phyloP scores from a whole-genome alignment of 2,888 invertebrate genomes.

The Melanotus villosus region DNA sequence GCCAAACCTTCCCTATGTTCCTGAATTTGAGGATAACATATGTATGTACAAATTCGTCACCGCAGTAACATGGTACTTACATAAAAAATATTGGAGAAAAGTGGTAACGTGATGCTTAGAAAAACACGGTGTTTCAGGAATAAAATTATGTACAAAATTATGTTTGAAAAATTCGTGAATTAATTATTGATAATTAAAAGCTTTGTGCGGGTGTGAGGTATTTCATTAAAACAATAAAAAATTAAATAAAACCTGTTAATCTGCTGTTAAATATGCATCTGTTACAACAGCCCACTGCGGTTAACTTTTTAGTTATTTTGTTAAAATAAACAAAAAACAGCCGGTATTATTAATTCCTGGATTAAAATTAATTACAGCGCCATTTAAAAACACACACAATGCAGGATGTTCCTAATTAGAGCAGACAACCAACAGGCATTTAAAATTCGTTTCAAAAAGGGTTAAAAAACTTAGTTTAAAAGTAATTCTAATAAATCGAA shows the following conservation, averaged over 20 bases:
- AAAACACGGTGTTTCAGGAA: slow-evolving; percentile 15
- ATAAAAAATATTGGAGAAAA: too few relatives aligned
- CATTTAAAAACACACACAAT: slow-evolving; percentile 11
- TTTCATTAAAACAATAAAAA: background rate
- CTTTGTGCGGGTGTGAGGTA: background rate
- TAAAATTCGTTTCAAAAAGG: too few relatives aligned
- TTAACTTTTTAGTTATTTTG: slow-evolving; percentile 30
- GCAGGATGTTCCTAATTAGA: background rate
- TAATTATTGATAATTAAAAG: slow-evolving; percentile 8
- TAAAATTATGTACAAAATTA: slow-evolving; percentile 22
- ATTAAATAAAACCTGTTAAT: slow-evolving; percentile 30
- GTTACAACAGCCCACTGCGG: slow-evolving; percentile 33
- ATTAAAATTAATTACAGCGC: background rate
- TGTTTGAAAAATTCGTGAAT: slow-evolving; percentile 11
- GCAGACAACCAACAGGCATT: too few relatives aligned
- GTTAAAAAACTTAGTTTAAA: too few relatives aligned
- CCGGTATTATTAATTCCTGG: background rate
- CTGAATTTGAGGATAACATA: too few relatives aligned
- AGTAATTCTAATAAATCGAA: slow-evolving; percentile 12
- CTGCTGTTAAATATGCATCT: slow-evolving; percentile 39
- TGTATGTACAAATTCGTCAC: slow-evolving; percentile 35
- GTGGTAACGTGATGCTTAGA: slow-evolving; percentile 35
- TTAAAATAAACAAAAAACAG: slow-evolving; percentile 16
- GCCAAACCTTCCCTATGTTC: slow-evolving; percentile 40
- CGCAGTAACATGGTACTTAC: slow-evolving; percentile 27